phyloP scores from a whole-genome alignment of 2,888 invertebrate species.

The Epirrita christyi region DNA sequence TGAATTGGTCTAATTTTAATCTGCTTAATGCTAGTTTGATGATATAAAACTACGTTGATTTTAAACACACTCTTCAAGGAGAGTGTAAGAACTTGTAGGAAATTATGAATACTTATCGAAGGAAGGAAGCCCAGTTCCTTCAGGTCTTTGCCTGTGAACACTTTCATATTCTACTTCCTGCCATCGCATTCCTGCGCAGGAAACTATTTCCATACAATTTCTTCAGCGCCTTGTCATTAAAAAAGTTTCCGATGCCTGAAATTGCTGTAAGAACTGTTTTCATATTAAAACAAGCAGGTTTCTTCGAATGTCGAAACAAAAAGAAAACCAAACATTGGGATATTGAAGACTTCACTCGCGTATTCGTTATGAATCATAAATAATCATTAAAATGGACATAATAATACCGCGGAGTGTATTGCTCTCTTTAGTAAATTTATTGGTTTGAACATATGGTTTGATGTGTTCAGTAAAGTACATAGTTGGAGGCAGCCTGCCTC shows the following conservation, averaged over 20 bases:
- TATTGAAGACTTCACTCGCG: constrained; percentile 43
- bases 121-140: constrained; percentile 35
- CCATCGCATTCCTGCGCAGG: constrained; percentile 44
- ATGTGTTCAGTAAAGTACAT: constrained; percentile 36
- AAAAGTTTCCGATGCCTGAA: constrained; percentile 47
- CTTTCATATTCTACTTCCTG: constrained; percentile 42
- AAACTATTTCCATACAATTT: constrained; percentile 62
- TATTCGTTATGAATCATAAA: constrained; percentile 38
- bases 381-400: constrained; percentile 33
- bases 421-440: constrained; percentile 33
- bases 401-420: constrained; percentile 30
- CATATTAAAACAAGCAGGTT: constrained; percentile 46
- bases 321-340: constrained; percentile 36
- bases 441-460: constrained; percentile 30
- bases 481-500: constrained; percentile 60
- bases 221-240: constrained; percentile 48
- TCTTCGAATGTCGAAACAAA: constrained; percentile 30
- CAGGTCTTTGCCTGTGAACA: constrained; percentile 38
- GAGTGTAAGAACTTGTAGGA: constrained; percentile 14
- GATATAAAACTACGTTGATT: too few relatives aligned
- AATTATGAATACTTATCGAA: too few relatives aligned
- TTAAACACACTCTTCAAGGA: neutral
- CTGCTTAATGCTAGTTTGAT: too few relatives aligned
- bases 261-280: constrained; percentile 54
- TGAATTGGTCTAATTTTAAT: neutral